phyloP scores from a whole-genome alignment of 2,797 vertebrate species.

The Anas bernieri region DNA sequence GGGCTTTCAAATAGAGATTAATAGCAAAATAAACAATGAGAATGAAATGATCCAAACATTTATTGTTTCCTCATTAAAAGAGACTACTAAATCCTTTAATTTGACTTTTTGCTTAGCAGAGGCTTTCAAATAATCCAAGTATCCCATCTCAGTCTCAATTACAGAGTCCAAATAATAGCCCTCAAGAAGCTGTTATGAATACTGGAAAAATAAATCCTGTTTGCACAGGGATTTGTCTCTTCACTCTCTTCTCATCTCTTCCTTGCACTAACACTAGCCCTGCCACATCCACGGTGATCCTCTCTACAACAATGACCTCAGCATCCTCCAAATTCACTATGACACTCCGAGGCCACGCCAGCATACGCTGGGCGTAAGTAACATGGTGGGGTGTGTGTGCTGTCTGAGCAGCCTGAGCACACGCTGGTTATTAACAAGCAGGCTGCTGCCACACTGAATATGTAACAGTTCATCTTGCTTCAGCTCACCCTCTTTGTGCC shows the following conservation, averaged over 20 bases:
- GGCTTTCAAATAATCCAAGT: not conserved
- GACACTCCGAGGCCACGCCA: not conserved
- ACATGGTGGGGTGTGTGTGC: rapidly evolving
- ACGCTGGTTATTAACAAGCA: not conserved
- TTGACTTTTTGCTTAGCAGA: not conserved
- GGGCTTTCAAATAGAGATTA: not conserved
- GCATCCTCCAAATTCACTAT: not conserved
- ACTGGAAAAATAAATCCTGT: not conserved
- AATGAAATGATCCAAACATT: not conserved
- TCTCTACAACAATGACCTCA: not conserved
- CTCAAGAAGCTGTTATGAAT: not conserved
- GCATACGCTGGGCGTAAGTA: rapidly evolving
- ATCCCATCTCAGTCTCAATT: not conserved
- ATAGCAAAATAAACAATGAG: conserved; percentile 10
- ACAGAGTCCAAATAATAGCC: not conserved
- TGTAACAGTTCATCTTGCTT: not conserved
- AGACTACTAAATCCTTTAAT: conserved; percentile 6
- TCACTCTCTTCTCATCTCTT: not conserved
- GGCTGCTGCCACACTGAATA: not conserved
- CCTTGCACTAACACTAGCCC: not conserved
- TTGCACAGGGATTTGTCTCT: not conserved
- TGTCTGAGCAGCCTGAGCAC: not conserved
- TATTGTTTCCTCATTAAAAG: not conserved
- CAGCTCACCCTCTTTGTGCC: not conserved
- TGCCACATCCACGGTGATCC: rapidly evolving